Evolutionary conservation across 1,140 invertebrate genomes (phyloP).

Genomic region (Eciton burchellii): DNA sequence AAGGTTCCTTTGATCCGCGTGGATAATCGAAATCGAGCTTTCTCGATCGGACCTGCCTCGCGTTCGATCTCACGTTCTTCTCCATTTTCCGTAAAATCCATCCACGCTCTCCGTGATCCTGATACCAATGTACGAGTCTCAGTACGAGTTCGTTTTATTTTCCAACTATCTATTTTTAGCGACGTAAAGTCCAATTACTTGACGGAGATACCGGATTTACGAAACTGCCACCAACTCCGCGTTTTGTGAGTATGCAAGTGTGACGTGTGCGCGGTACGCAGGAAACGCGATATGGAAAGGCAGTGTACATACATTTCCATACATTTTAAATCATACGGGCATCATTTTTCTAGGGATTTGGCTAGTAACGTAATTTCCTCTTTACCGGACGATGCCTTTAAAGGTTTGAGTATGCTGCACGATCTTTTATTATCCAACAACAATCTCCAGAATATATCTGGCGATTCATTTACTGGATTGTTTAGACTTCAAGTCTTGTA

Average conservation of each 20-base stretch:
- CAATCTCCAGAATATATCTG: constrained; percentile 90
- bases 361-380: constrained; percentile 93
- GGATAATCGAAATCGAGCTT: background rate
- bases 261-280: background rate
- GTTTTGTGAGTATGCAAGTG: constrained; percentile 92
- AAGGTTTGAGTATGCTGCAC: constrained; percentile 90
- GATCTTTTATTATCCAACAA: constrained; percentile 95
- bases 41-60: too few species aligned
- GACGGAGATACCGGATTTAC: constrained; percentile 89
- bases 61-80: too few species aligned
- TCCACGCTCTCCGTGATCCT: too few species aligned
- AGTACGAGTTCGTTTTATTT: too few species aligned
- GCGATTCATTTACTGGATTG: constrained; percentile 93
- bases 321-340: background rate
- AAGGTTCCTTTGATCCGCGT: constrained; percentile 79
- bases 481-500: constrained; percentile 94
- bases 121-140: too few species aligned
- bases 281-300: background rate
- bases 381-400: constrained; percentile 90
- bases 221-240: constrained; percentile 91
- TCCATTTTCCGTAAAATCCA: too few species aligned
- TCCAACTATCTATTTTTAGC: constrained; percentile 87
- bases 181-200: constrained; percentile 94
- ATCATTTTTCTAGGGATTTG: constrained; percentile 90
- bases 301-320: background rate